Conservation (phyloP, 2,888 invertebrate genomes). For the Aphodius granarius region DNA sequence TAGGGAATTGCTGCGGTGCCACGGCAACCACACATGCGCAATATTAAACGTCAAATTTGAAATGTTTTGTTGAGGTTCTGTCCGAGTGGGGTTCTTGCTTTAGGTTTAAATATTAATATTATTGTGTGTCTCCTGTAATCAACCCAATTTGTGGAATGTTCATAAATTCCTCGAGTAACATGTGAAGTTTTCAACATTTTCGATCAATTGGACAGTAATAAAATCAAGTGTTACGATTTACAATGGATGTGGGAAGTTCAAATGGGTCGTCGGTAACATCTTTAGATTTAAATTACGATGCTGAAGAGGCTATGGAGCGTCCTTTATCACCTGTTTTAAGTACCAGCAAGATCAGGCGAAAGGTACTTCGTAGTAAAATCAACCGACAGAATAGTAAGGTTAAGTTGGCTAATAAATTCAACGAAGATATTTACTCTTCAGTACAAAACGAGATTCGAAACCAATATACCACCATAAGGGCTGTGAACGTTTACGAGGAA, state of each 20-base stretch:
- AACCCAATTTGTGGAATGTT: background rate
- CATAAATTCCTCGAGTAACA: background rate
- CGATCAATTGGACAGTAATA: background rate
- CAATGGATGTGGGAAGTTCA: constrained; percentile 4
- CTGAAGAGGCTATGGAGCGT: constrained; percentile 20
- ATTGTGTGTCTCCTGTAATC: background rate
- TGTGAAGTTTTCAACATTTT: background rate
- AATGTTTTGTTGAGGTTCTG: constrained; percentile 12
- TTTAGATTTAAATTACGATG: constrained; percentile 2
- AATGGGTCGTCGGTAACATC: constrained; percentile 13
- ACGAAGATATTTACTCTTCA: constrained; percentile 19
- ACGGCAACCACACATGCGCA: background rate
- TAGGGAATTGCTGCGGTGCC: background rate
- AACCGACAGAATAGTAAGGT: constrained; percentile 23
- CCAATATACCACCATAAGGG: constrained; percentile 27
- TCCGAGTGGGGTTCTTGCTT: background rate
- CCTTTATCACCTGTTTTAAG: constrained; percentile 43
- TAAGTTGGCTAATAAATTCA: constrained; percentile 25
- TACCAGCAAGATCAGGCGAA: constrained; percentile 31
- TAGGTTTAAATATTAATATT: background rate
- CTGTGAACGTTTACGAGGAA: constrained; percentile 35
- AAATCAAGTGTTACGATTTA: background rate
- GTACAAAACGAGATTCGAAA: background rate
- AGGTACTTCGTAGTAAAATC: constrained; percentile 25
- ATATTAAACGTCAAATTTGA: constrained; percentile 10